Evolutionary conservation across 2,113 vertebrate species (phyloP).

Genomic region (Pluvianellus socialis): DNA sequence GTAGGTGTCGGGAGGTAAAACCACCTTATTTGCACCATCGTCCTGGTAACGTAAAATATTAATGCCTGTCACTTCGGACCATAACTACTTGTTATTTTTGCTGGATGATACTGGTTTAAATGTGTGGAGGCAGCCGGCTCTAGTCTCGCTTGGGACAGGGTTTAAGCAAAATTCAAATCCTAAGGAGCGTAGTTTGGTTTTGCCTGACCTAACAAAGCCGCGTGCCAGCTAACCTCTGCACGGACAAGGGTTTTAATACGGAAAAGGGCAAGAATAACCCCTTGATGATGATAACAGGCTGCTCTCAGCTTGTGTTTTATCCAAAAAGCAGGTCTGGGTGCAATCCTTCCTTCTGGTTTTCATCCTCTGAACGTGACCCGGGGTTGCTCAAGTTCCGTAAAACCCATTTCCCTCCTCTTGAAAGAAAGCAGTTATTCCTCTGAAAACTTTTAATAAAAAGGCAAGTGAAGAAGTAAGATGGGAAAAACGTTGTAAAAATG

Average conservation of each 20-base stretch:
- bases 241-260: not conserved
- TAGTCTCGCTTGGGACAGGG: not conserved
- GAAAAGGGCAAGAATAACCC: not conserved
- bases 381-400: not conserved
- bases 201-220: not conserved
- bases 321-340: not conserved
- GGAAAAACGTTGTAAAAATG: not conserved
- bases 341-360: not conserved
- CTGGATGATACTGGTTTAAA: not conserved
- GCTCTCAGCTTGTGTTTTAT: not conserved
- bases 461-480: not conserved
- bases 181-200: not conserved
- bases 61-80: not conserved
- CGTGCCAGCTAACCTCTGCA: not conserved
- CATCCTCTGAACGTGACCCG: not conserved
- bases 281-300: not conserved
- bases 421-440: not conserved
- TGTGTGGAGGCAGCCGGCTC: not conserved
- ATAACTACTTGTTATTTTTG: not conserved
- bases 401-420: not conserved
- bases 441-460: not conserved
- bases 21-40: not conserved
- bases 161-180: not conserved
- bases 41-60: not conserved
- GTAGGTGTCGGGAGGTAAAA: not conserved